A percentile compares a stretch with the other conserved stretches of the same genome.
These are phyloP conservation scores for Actinernus sp. DNA, from an alignment of 92 coral and sea anemone species.

Conservation along the genomic window DNA sequence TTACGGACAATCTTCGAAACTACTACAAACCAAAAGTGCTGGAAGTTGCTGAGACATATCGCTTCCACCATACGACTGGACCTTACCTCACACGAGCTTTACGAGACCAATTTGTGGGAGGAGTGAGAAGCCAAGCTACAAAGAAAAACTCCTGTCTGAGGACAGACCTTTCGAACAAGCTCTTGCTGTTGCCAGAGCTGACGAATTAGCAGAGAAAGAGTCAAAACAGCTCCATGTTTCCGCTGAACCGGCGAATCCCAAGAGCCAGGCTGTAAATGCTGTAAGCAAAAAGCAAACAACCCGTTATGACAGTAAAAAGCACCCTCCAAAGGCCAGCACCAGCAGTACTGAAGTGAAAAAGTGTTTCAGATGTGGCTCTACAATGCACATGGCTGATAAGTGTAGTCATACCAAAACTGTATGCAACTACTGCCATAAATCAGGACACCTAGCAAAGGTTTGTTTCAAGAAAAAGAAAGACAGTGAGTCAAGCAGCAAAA, in stretches of 20 bases:
- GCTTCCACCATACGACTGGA: too few species aligned
- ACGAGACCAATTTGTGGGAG: conserved; percentile 56
- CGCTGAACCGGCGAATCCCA: not conserved
- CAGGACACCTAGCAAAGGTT: conserved; percentile 39
- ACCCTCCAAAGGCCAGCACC: too few species aligned
- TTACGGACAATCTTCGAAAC: too few species aligned
- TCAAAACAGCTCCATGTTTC: conserved; percentile 36
- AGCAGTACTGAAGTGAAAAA: conserved; percentile 9
- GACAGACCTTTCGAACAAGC: conserved; percentile 57
- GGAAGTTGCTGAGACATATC: too few species aligned
- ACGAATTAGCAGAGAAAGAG: conserved; percentile 54
- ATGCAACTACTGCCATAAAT: conserved; percentile 32
- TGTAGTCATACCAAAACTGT: conserved; percentile 1
- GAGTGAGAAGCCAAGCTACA: conserved; percentile 39
- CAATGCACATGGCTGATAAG: conserved; percentile 3
- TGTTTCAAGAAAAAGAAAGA: conserved; percentile 46
- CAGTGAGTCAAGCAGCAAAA: conserved; percentile 1
- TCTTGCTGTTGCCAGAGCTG: conserved; percentile 47
- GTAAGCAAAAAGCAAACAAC: conserved; percentile 4
- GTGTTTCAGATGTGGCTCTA: conserved; percentile 47
- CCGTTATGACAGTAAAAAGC: too few species aligned
- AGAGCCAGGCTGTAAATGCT: not conserved
- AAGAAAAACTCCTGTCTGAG: conserved; percentile 33
- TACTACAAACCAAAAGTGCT: too few species aligned
- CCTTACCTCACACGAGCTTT: not conserved